phyloP scores from a whole-genome alignment of 2,113 vertebrate genomes.

The Glaucidium brasilianum region DNA sequence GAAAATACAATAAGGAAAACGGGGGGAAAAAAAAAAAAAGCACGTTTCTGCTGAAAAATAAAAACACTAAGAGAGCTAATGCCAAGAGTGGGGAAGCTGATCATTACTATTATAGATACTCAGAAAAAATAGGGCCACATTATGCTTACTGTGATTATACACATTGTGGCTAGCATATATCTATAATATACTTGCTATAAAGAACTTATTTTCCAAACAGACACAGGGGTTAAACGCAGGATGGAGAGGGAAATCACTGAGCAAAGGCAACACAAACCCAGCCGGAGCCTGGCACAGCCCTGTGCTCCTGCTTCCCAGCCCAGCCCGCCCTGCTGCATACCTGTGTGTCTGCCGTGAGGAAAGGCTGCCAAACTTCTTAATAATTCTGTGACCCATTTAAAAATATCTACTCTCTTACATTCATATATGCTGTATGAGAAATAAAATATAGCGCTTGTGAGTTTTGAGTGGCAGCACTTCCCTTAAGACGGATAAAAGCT shows the following conservation, averaged over 20 bases:
- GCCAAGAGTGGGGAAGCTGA: neutral
- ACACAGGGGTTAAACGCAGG: neutral
- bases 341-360: neutral
- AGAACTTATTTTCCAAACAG: slow-evolving; percentile 25
- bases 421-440: slow-evolving; percentile 46
- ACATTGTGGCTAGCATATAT: neutral
- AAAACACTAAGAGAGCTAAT: neutral
- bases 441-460: neutral
- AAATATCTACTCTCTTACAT: neutral
- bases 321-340: neutral
- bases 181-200: neutral
- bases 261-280: neutral
- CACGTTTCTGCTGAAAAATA: slow-evolving; percentile 4
- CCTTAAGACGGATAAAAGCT: slow-evolving; percentile 57
- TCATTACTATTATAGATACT: slow-evolving; percentile 12
- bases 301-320: neutral
- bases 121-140: neutral
- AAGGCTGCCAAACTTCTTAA: neutral
- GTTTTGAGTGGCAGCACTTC: slow-evolving; percentile 48
- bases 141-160: neutral
- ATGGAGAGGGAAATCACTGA: neutral
- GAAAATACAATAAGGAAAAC: neutral
- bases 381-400: slow-evolving; percentile 51
- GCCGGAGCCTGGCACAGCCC: neutral
- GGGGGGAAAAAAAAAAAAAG: neutral